These are phyloP conservation scores for Argya squamiceps DNA, from an alignment of 2,797 vertebrate genomes.

Conservation along the genomic window DNA sequence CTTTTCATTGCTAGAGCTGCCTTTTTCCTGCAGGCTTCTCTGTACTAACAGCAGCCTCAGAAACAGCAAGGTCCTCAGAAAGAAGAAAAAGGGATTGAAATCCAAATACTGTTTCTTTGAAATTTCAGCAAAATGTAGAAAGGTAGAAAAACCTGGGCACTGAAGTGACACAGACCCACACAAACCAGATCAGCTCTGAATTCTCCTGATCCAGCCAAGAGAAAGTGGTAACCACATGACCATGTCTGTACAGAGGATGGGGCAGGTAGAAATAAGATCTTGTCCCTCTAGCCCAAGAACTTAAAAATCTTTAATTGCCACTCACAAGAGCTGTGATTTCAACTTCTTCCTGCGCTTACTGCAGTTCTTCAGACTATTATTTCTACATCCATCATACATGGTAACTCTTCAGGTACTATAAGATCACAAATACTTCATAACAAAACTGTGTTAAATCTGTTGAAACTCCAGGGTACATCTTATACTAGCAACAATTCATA, in stretches of 20 bases:
- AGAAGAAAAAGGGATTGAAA: not conserved
- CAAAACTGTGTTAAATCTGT: not conserved
- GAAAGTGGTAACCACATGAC: not conserved
- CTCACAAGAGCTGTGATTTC: not conserved
- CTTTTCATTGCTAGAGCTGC: not conserved
- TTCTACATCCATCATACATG: fast-evolving
- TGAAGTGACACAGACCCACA: not conserved
- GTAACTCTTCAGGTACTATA: not conserved
- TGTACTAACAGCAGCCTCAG: not conserved
- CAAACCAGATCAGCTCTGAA: not conserved
- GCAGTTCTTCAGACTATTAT: not conserved
- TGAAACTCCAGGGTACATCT: not conserved
- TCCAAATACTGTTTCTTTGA: not conserved
- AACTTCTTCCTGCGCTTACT: not conserved
- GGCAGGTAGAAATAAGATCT: not conserved
- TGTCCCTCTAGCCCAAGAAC: not conserved
- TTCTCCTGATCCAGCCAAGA: not conserved
- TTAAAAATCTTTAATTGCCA: not conserved
- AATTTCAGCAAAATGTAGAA: not conserved
- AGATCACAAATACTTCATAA: not conserved
- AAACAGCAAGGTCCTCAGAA: not conserved
- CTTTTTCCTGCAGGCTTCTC: not conserved
- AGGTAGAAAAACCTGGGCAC: not conserved
- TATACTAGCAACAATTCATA: not conserved
- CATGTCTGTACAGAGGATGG: not conserved